Conservation (phyloP, 2,888 invertebrate genomes). For the Elysia crispata region DNA sequence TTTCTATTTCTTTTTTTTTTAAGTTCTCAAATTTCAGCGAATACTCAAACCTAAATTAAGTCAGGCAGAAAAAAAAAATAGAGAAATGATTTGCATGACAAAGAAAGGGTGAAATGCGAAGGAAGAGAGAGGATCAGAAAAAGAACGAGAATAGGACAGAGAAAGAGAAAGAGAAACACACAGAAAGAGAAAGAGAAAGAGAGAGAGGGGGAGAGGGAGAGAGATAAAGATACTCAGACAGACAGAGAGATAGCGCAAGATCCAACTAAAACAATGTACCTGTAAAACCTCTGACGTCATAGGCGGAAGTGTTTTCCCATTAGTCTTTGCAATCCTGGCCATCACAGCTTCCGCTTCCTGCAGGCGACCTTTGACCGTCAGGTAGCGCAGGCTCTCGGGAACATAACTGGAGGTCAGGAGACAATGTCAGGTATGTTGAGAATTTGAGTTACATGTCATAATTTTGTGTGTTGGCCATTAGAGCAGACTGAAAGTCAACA, state of each 20-base stretch:
- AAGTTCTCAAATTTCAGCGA: too few species aligned
- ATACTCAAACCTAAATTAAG: too few species aligned
- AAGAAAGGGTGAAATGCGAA: too few species aligned
- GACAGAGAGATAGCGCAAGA: not conserved
- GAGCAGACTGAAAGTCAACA: too few species aligned
- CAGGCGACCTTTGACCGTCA: conserved; percentile 26
- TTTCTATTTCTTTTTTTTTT: too few species aligned
- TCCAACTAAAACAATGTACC: not conserved
- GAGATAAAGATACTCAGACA: not conserved
- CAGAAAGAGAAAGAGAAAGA: not conserved
- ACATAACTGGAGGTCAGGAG: conserved; percentile 29
- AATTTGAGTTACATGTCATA: too few species aligned
- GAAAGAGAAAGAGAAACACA: not conserved
- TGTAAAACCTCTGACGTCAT: conserved; percentile 16
- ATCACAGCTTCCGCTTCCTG: conserved; percentile 31
- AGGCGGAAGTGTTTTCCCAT: conserved; percentile 40
- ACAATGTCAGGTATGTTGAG: too few species aligned
- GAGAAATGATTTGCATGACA: too few species aligned
- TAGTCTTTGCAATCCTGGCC: conserved; percentile 22
- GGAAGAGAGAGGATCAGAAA: not conserved
- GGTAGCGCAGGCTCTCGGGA: conserved; percentile 41
- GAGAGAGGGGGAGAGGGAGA: not conserved
- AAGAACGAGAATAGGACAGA: not conserved
- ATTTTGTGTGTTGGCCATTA: too few species aligned
- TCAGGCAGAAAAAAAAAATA: too few species aligned